A percentile compares a stretch with the other conserved stretches of the same genome.
phyloP scores from a whole-genome alignment of 1,140 invertebrate genomes.

The Aleiodes sp. region DNA sequence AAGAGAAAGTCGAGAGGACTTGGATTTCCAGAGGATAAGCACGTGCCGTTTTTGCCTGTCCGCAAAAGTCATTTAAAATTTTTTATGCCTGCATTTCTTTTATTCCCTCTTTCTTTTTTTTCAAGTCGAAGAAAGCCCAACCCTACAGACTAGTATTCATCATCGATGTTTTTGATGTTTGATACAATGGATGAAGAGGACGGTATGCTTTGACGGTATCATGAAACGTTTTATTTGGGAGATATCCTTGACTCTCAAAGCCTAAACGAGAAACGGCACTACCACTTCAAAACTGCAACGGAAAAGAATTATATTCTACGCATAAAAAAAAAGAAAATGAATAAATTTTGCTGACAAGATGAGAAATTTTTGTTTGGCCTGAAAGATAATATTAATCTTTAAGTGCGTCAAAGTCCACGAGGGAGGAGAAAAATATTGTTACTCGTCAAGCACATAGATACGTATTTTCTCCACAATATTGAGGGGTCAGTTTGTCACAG shows the following conservation, averaged over 20 bases:
- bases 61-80: constrained; percentile 19
- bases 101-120: constrained; percentile 25
- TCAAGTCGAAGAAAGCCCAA: constrained; percentile 13
- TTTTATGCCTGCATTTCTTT: constrained; percentile 28
- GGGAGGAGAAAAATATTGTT: neutral
- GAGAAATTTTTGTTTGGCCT: too few relatives aligned
- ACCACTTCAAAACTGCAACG: too few relatives aligned
- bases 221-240: neutral
- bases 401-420: too few relatives aligned
- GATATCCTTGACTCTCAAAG: too few relatives aligned
- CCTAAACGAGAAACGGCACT: too few relatives aligned
- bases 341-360: too few relatives aligned
- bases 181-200: constrained; percentile 42
- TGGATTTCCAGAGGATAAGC: constrained; percentile 8
- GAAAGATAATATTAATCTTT: neutral
- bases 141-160: constrained; percentile 32
- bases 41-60: constrained; percentile 31
- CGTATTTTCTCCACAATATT: neutral
- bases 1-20: constrained; percentile 16
- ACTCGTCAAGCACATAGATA: neutral
- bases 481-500: neutral
- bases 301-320: too few relatives aligned
- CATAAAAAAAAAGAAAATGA: too few relatives aligned
- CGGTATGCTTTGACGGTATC: constrained; percentile 7
- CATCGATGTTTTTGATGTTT: constrained; percentile 42